Evolutionary conservation across 1,140 invertebrate genomes (phyloP).

Genomic region (Stenopsyche tienmushanensis): DNA sequence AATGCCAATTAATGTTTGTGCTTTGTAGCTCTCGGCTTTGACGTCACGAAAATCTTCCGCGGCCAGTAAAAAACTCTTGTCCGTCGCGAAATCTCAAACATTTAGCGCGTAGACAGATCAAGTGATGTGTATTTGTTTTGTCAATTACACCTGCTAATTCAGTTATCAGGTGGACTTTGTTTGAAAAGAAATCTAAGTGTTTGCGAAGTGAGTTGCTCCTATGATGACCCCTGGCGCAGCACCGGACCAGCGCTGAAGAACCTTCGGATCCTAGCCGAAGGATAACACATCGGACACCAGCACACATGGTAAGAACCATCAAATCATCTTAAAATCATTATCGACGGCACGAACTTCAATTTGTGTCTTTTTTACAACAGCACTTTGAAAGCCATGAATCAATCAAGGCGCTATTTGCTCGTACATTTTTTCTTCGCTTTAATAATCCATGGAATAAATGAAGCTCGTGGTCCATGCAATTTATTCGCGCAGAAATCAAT

Average conservation of each 20-base stretch:
- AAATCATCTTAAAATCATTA: too few relatives aligned
- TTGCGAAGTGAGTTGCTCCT: slow-evolving; percentile 1
- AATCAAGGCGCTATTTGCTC: too few relatives aligned
- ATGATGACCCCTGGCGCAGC: slow-evolving; percentile 5
- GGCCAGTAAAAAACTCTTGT: background rate
- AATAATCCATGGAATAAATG: too few relatives aligned
- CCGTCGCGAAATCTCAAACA: background rate
- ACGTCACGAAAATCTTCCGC: slow-evolving; percentile 4
- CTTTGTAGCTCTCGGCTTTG: background rate
- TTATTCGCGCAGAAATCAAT: too few relatives aligned
- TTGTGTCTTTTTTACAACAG: too few relatives aligned
- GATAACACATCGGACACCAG: background rate
- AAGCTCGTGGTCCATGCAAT: too few relatives aligned
- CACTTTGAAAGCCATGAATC: too few relatives aligned
- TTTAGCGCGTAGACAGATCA: slow-evolving; percentile 6
- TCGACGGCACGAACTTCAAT: background rate
- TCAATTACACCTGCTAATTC: slow-evolving; percentile 17
- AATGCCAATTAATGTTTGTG: too few relatives aligned
- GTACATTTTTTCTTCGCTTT: too few relatives aligned
- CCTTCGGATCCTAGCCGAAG: slow-evolving; percentile 8
- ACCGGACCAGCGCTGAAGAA: slow-evolving; percentile 6
- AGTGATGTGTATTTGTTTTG: slow-evolving; percentile 12
- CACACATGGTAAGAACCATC: slow-evolving; percentile 7
- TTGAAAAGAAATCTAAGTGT: slow-evolving; percentile 11
- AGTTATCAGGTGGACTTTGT: slow-evolving; percentile 14